Percentiles rank a stretch among this genome's conserved stretches.
Evolutionary conservation across 2,797 vertebrate species (phyloP).

Genomic region (Melanotaenia parkinsoni): DNA sequence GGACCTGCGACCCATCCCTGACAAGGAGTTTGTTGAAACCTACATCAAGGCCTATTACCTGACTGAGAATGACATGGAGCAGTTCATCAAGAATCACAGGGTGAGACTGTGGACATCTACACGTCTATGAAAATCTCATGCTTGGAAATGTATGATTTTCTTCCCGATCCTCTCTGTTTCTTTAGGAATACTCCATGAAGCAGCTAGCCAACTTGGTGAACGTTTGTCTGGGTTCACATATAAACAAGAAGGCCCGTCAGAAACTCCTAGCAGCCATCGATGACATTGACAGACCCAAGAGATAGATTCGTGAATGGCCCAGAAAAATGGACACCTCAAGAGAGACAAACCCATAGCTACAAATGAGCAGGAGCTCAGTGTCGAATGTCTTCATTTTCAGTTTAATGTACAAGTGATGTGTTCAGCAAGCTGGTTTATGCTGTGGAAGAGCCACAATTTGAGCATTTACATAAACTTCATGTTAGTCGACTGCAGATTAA

Average conservation of each 20-base stretch:
- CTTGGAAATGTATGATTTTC: neutral
- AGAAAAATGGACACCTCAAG: conserved; percentile 20
- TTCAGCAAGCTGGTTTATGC: conserved; percentile 1
- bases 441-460: conserved; percentile 7
- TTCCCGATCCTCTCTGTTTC: neutral
- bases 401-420: conserved; percentile 4
- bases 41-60: conserved; percentile 99
- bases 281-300: conserved; percentile 95
- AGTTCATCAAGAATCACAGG: conserved; percentile 98
- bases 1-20: conserved; percentile 97
- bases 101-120: conserved; percentile 64
- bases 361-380: conserved; percentile 7
- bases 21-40: conserved; percentile 99
- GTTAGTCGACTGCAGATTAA: conserved; percentile 9
- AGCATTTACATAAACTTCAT: neutral
- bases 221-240: conserved; percentile 96
- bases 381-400: conserved; percentile 54
- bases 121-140: neutral
- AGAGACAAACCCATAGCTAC: neutral
- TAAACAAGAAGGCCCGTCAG: conserved; percentile 98
- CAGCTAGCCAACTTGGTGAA: conserved; percentile 97
- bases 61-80: conserved; percentile 98
- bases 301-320: conserved; percentile 82
- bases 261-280: conserved; percentile 96
- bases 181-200: conserved; percentile 97